Evolutionary conservation across 2,113 vertebrate species (phyloP).

Genomic region (Apus apus): DNA sequence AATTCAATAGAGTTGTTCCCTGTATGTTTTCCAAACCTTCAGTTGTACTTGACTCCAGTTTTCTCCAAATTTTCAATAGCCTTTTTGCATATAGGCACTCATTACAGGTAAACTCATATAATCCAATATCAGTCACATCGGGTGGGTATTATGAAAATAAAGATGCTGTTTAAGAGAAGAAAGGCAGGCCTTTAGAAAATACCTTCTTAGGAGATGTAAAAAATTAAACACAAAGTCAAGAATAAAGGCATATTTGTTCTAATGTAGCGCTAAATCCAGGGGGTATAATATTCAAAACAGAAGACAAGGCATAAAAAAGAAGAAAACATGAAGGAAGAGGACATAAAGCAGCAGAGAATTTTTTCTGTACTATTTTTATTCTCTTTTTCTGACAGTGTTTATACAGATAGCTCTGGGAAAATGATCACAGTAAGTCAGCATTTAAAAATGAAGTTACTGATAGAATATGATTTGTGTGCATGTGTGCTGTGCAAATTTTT

Average conservation of each 20-base stretch:
- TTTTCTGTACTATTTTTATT: not conserved
- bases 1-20: not conserved
- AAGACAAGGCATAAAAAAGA: not conserved
- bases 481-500: conserved; percentile 14
- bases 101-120: not conserved
- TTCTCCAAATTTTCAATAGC: not conserved
- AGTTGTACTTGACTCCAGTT: not conserved
- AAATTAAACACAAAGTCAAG: not conserved
- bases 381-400: not conserved
- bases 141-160: not conserved
- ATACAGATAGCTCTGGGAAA: not conserved
- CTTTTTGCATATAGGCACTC: not conserved
- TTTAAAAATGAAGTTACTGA: conserved; percentile 9
- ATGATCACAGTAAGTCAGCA: not conserved
- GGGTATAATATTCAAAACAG: not conserved
- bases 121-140: not conserved
- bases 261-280: not conserved
- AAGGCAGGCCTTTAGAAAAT: not conserved
- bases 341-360: not conserved
- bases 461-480: not conserved
- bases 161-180: not conserved
- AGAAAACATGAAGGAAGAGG: not conserved
- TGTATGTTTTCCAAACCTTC: not conserved
- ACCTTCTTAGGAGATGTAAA: not conserved
- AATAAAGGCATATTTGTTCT: not conserved